Percentiles rank a stretch among this genome's conserved stretches.
Conservation (phyloP, 2,113 vertebrate genomes). For the Chamaetylas fuelleborni region DNA sequence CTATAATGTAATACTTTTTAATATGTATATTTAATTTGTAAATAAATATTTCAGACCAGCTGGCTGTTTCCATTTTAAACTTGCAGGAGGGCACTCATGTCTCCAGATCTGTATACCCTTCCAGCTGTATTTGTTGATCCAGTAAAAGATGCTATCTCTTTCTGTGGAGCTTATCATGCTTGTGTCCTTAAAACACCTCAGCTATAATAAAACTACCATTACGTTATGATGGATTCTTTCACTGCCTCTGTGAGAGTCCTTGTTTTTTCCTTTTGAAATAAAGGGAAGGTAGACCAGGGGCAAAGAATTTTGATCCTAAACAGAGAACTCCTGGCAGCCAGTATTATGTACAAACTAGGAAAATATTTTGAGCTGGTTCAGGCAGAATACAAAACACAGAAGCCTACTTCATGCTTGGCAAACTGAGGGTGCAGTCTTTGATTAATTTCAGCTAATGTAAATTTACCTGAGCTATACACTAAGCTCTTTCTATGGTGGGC, state of each 20-base stretch:
- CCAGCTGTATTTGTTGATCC: background rate
- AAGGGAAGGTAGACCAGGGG: background rate
- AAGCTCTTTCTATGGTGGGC: background rate
- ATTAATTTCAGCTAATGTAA: background rate
- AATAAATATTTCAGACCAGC: background rate
- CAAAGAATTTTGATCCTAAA: background rate
- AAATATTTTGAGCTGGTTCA: background rate
- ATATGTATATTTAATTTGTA: background rate
- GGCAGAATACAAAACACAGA: background rate
- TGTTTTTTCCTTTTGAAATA: background rate
- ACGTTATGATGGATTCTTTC: background rate
- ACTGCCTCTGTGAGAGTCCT: background rate
- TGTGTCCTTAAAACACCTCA: background rate
- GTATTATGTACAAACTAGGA: background rate
- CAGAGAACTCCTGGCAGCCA: background rate
- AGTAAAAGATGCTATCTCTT: background rate
- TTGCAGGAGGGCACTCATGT: background rate
- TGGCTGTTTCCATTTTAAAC: background rate
- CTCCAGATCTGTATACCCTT: background rate
- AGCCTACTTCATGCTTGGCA: background rate
- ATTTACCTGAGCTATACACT: background rate
- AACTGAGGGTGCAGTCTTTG: background rate
- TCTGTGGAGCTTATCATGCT: background rate
- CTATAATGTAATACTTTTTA: background rate
- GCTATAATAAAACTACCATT: background rate